Base-by-base conservation (phyloP, 2,113 vertebrate genomes). In the Haemorhous mexicanus region DNA sequence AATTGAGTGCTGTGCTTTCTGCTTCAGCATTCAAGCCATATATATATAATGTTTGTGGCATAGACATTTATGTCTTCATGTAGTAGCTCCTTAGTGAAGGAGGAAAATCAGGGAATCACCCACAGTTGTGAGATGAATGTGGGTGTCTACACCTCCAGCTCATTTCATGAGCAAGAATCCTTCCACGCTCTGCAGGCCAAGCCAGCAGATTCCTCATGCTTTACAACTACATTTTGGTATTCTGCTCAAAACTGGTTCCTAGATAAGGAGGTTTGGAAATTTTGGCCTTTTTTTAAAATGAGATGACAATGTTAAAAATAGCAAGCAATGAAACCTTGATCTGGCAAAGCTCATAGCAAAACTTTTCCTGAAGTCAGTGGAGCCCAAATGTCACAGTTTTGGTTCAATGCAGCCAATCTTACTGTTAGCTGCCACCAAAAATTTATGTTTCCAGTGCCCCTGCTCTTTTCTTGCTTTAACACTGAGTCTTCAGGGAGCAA, bases 71-170 rank as follows among this genome's bases (percentile, higher is more conserved):
- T 84, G 77, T 95, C 37, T 30, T 64, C 46, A 33, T 75, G 58
- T 53, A 78, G 74, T 23, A 91, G 55, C 52, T 94, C 47, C 69
- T 67, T 37, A 78, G 89, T 46, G 84, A 87, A 80, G 72, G 76
- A 94, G 76, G 62, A 75, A 44, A 89, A 59, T 59, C 68, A 84
- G 69, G 63, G 70, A 93, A 73, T 94, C 81, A 79, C 94, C 84
- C 46, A 73, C 46, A 13, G 61, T 24, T 90, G 84, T 70, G 80
- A 91, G 70, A 95, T 76, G 58, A 53, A 89, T 47, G 77, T 67
- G 47, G 61, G 76, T 84, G 56, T 83, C 59, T 62, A 30, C 74
- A 73, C 67, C 84, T 87, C 58, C 75, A 87, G 62, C 52, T 96
- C 50, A 33, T 78, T 92, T 79, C 49, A 75, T 49, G 47, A 94